Percentiles rank a stretch among this genome's conserved stretches.
phyloP scores from a whole-genome alignment of 23 tunicate species.

The Pegea sp. region DNA sequence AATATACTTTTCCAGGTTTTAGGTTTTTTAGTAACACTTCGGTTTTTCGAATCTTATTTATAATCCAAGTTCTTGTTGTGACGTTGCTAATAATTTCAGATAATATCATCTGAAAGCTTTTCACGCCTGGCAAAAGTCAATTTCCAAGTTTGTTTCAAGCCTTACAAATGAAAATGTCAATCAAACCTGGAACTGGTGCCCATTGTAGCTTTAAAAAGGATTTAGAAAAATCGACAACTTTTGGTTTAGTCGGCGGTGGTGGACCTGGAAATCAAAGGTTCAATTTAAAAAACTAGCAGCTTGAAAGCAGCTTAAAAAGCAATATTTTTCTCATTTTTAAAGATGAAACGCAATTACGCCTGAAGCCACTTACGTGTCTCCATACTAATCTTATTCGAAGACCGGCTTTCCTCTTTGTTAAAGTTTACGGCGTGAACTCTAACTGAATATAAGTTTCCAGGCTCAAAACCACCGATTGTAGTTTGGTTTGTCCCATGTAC shows the following conservation, averaged over 20 bases:
- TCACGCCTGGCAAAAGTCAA: not conserved
- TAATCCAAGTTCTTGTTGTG: not conserved
- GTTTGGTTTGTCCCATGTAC: not conserved
- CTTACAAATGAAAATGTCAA: too few species aligned
- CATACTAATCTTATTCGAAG: not conserved
- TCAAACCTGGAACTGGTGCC: too few species aligned
- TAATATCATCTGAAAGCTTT: not conserved
- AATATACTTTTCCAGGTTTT: not conserved
- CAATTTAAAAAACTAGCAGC: too few species aligned
- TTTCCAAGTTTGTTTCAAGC: too few species aligned
- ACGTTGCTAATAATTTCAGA: not conserved
- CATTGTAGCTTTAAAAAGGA: too few species aligned
- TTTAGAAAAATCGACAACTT: too few species aligned
- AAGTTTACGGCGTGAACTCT: not conserved
- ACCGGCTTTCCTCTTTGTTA: not conserved
- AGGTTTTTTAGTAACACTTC: not conserved
- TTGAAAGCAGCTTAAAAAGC: too few species aligned
- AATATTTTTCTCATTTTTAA: not conserved
- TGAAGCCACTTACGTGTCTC: not conserved
- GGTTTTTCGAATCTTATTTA: not conserved
- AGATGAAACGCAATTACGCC: not conserved
- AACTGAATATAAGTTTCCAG: not conserved
- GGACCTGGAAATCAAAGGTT: too few species aligned
- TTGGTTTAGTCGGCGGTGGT: too few species aligned
- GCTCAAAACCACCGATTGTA: not conserved